Conservation (phyloP, 2,888 invertebrate genomes). For the Koerneria pararmatus region DNA sequence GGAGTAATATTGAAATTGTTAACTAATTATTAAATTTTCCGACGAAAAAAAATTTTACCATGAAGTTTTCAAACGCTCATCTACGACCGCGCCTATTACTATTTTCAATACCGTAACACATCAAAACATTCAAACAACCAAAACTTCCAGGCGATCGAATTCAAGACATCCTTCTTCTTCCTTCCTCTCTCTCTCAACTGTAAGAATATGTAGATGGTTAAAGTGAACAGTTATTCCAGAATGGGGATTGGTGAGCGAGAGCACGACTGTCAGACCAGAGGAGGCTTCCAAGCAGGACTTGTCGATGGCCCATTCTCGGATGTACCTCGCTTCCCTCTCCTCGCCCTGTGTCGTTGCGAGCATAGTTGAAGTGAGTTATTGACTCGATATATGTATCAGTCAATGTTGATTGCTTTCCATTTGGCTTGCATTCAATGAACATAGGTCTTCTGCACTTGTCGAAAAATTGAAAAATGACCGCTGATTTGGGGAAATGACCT, state of each 20-base stretch:
- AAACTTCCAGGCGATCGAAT: no score
- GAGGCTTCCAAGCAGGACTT: constrained; percentile 75
- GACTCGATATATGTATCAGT: constrained; percentile 23
- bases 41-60: no score
- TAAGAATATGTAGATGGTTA: not conserved
- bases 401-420: constrained; percentile 29
- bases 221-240: constrained; percentile 61
- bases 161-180: no score
- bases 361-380: constrained; percentile 30
- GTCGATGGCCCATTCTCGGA: constrained; percentile 73
- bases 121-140: no score
- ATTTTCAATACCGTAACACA: no score
- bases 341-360: constrained; percentile 46
- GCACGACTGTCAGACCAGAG: constrained; percentile 70
- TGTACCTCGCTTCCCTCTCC: constrained; percentile 74
- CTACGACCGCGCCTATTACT: no score
- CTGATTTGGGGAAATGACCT: not conserved
- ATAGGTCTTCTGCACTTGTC: not conserved
- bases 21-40: no score
- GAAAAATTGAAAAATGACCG: not conserved
- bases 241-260: constrained; percentile 68
- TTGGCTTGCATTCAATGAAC: not conserved
- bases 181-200: no score
- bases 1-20: no score
- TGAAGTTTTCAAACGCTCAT: no score